These are phyloP conservation scores for Hiodon alosoides DNA, from an alignment of 2,113 vertebrate species.

Conservation along the genomic window DNA sequence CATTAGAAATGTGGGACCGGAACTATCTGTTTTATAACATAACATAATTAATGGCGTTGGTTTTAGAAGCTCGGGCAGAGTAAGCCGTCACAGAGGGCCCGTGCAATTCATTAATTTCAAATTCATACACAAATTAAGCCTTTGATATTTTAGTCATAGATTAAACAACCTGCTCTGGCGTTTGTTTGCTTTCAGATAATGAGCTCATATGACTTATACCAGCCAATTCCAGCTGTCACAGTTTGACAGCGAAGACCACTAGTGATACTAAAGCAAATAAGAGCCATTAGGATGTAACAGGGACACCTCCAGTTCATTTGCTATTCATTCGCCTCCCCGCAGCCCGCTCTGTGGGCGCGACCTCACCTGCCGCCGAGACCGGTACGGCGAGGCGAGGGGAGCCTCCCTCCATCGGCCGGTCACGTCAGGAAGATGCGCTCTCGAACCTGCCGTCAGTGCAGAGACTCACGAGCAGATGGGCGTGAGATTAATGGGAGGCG, in stretches of 20 bases:
- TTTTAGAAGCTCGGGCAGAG: not conserved
- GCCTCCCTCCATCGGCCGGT: slow-evolving; percentile 96
- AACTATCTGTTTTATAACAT: not conserved
- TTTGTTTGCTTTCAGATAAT: slow-evolving; percentile 58
- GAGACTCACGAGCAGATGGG: slow-evolving; percentile 75
- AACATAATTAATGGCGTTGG: not conserved
- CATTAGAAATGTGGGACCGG: too few species aligned
- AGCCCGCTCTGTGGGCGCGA: slow-evolving; percentile 40
- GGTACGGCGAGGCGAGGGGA: slow-evolving; percentile 67
- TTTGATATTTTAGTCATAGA: slow-evolving; percentile 48
- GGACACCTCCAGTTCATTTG: slow-evolving; percentile 45
- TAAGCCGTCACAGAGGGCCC: slow-evolving; percentile 35
- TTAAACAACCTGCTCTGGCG: slow-evolving; percentile 30
- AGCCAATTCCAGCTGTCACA: slow-evolving; percentile 34
- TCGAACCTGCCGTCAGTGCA: slow-evolving; percentile 80
- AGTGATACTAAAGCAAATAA: slow-evolving; percentile 49
- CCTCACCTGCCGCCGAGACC: slow-evolving; percentile 42
- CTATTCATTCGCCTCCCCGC: slow-evolving; percentile 51
- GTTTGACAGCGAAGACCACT: slow-evolving; percentile 40
- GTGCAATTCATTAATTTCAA: slow-evolving; percentile 41
- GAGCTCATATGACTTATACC: slow-evolving; percentile 50
- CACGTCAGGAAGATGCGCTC: slow-evolving; percentile 93
- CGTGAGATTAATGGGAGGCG: slow-evolving; percentile 87
- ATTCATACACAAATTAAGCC: slow-evolving; percentile 37
- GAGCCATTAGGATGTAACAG: slow-evolving; percentile 50